Percentiles rank a stretch among this genome's conserved stretches.
phyloP scores from a whole-genome alignment of 2,113 vertebrate species.

The Takifugu flavidus region DNA sequence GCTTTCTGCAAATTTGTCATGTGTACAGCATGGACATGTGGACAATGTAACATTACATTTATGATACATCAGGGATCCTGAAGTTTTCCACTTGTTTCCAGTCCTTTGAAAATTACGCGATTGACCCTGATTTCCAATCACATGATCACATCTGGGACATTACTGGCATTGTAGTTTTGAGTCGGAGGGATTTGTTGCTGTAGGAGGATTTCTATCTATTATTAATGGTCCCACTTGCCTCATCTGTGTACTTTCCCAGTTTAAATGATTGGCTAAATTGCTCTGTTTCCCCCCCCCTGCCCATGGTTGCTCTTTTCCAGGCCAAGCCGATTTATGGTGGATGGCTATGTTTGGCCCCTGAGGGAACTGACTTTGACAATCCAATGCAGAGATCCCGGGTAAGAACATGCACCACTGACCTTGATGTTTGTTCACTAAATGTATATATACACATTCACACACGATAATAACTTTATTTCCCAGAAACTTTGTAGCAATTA shows the following conservation, averaged over 20 bases:
- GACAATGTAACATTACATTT: too few relatives aligned
- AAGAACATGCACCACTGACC: constrained; percentile 37
- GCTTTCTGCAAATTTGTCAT: too few relatives aligned
- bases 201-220: too few relatives aligned
- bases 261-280: constrained; percentile 65
- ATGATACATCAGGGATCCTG: too few relatives aligned
- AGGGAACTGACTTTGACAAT: constrained; percentile 84
- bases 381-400: constrained; percentile 82
- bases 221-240: constrained; percentile 10
- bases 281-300: constrained; percentile 4
- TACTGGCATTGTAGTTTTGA: too few relatives aligned
- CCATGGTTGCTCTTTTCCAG: constrained; percentile 59
- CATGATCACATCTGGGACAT: too few relatives aligned
- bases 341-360: constrained; percentile 82
- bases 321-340: constrained; percentile 84
- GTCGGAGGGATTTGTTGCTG: too few relatives aligned
- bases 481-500: too few relatives aligned
- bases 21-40: too few relatives aligned
- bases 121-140: too few relatives aligned
- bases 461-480: not conserved
- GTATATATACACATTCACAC: not conserved
- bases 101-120: too few relatives aligned
- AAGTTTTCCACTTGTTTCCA: too few relatives aligned
- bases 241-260: constrained; percentile 26
- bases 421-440: not conserved